Base-by-base conservation (phyloP, 2,888 invertebrate species). In the Cheilosia scutellata region DNA sequence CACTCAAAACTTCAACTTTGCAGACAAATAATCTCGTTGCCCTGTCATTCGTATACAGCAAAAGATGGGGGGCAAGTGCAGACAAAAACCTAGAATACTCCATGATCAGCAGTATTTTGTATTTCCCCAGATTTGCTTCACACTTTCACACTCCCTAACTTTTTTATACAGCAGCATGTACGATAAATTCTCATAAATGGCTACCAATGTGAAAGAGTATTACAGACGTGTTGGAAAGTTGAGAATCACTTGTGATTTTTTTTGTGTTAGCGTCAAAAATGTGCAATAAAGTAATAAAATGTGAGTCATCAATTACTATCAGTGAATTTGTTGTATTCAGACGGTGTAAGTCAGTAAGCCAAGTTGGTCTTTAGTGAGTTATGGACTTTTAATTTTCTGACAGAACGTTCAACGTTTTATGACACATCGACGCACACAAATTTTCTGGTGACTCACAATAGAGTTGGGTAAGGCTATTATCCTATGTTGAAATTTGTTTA, bases 121-220 rank as follows among this genome's bases (percentile, higher is more conserved):
- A 49, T 75, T 75, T 40, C 13, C 37, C 37, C 33, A 9, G 70
- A 27, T 66, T 65, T 66, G 31, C 13, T 76, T 76, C 49, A 76
- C 75, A 76, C 75, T 76, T 76, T 66, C 51, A 42, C 66, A 58
- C 66, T 51, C 58, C 49, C 25, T 9, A 49, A 49, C 49, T 49
- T 58, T 49, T 58, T 51, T 20, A 66, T 58, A 25, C 47, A 65
- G 27, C 11, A 13, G n/a, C 6, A n/a, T 47, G 25, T 16, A 57
- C 55, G 65, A 75, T 75, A 65, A 57, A 6, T 47, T 49, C 29
- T 65, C 49, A 40, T 57, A 57, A 65, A 65, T 57, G 65, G 57
- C 29, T 40, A 65, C 57, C 37, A 57, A 29, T 47, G 37, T 42
- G 47, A 25, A 49, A 27, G 25, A n/a, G 27, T 25, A 13, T 6